Conservation (phyloP, 2,888 invertebrate genomes). For the Ganaspis brasiliensis region DNA sequence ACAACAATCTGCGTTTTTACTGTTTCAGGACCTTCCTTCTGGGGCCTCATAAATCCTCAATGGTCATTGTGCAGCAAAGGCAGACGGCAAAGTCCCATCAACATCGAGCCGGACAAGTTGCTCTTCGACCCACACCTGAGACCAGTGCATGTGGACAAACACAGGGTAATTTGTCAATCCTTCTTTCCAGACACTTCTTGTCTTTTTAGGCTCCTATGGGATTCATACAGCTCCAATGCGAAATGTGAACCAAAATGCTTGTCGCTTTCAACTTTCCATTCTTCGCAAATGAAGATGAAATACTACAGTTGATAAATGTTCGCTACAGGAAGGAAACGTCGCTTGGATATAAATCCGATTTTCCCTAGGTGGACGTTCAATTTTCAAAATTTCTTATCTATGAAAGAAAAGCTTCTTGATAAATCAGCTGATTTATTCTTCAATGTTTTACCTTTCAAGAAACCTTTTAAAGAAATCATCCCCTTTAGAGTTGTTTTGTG, state of each 20-base stretch:
- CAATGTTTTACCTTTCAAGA: not conserved
- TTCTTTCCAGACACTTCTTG: slow-evolving; percentile 24
- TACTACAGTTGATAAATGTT: slow-evolving; percentile 61
- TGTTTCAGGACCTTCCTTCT: slow-evolving; percentile 95
- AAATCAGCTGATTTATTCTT: not conserved
- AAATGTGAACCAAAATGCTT: slow-evolving; percentile 52
- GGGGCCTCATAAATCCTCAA: slow-evolving; percentile 99
- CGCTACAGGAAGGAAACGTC: slow-evolving; percentile 54
- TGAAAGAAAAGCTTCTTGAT: not conserved
- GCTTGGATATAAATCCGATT: slow-evolving; percentile 37
- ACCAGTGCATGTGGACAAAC: slow-evolving; percentile 95
- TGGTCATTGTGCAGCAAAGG: slow-evolving; percentile 99
- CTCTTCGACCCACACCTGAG: slow-evolving; percentile 97
- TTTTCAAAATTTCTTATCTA: slow-evolving; percentile 1
- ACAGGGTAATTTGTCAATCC: slow-evolving; percentile 87
- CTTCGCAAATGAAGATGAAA: slow-evolving; percentile 67
- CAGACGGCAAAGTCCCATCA: slow-evolving; percentile 97
- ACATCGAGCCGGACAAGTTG: slow-evolving; percentile 96
- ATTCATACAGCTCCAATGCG: slow-evolving; percentile 6
- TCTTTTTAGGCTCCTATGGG: slow-evolving; percentile 37
- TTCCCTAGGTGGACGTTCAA: not conserved
- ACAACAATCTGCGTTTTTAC: slow-evolving; percentile 36
- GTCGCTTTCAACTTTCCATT: slow-evolving; percentile 57
- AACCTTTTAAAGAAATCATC: too few species aligned
- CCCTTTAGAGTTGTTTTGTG: too few species aligned